Percentiles rank a stretch among this genome's conserved stretches.
These are phyloP conservation scores for Natrix natrix DNA, from an alignment of 2,797 vertebrate species.

Conservation along the genomic window DNA sequence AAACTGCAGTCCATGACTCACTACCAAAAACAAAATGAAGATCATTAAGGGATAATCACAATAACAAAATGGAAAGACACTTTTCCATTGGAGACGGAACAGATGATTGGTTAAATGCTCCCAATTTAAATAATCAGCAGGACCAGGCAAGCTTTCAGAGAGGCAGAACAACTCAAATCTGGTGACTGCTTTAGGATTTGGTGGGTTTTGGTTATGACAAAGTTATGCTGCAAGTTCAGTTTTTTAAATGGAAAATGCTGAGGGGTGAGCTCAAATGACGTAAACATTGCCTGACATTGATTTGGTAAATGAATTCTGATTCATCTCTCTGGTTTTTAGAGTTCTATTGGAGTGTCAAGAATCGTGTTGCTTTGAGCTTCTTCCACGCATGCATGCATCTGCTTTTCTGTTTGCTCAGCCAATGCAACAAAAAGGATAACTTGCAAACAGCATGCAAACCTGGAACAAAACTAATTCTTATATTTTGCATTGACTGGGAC, in stretches of 20 bases:
- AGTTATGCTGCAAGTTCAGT: neutral
- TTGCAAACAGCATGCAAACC: neutral
- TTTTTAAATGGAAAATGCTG: neutral
- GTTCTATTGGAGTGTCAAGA: neutral
- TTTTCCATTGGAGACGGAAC: neutral
- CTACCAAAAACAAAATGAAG: constrained; percentile 66
- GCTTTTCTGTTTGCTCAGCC: neutral
- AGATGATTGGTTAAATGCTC: neutral
- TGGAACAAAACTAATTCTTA: neutral
- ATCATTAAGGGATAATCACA: constrained; percentile 42
- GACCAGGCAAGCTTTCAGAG: neutral
- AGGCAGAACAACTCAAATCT: neutral
- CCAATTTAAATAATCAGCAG: neutral
- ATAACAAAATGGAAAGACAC: neutral
- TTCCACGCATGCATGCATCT: neutral
- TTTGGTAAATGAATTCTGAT: neutral
- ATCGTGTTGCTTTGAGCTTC: neutral
- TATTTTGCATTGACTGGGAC: neutral
- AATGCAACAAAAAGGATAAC: neutral
- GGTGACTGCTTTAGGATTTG: neutral
- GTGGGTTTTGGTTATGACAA: neutral
- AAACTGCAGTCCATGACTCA: constrained; percentile 66
- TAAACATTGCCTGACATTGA: neutral
- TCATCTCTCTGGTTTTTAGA: neutral
- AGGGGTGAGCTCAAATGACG: neutral